Conservation (phyloP, 2,888 invertebrate genomes). For the Yponomeuta sedellus region DNA sequence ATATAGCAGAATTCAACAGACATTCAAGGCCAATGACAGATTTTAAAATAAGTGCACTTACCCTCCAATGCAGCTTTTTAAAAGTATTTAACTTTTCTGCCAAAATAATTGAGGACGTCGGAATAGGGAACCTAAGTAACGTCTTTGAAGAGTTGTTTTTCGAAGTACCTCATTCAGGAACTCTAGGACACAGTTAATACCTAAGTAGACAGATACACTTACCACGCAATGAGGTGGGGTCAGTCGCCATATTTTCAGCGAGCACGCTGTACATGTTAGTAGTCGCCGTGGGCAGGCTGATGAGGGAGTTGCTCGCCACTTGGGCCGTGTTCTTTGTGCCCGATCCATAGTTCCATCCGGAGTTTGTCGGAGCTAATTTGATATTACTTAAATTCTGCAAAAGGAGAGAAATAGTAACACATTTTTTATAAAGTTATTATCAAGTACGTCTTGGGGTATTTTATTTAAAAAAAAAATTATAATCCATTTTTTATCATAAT, state of each 20-base stretch:
- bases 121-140: too few species aligned
- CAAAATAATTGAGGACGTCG: too few species aligned
- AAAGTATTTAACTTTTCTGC: too few species aligned
- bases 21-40: too few species aligned
- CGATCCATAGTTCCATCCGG: conserved; percentile 62
- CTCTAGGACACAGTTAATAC: too few species aligned
- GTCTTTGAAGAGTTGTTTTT: too few species aligned
- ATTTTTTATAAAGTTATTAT: too few species aligned
- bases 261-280: conserved; percentile 53
- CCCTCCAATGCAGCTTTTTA: too few species aligned
- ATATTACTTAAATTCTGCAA: conserved; percentile 55
- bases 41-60: too few species aligned
- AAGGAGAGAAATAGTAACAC: conserved; percentile 13
- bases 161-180: too few species aligned
- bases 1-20: background rate
- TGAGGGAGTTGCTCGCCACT: conserved; percentile 47
- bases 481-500: too few species aligned
- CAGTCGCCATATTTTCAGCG: conserved; percentile 46
- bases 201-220: conserved; percentile 18
- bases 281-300: conserved; percentile 44
- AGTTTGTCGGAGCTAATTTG: conserved; percentile 56
- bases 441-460: background rate
- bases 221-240: conserved; percentile 56
- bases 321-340: conserved; percentile 51
- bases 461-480: too few species aligned